These are phyloP conservation scores for Lithobates pipiens DNA, from an alignment of 2,797 vertebrate species.

Conservation along the genomic window DNA sequence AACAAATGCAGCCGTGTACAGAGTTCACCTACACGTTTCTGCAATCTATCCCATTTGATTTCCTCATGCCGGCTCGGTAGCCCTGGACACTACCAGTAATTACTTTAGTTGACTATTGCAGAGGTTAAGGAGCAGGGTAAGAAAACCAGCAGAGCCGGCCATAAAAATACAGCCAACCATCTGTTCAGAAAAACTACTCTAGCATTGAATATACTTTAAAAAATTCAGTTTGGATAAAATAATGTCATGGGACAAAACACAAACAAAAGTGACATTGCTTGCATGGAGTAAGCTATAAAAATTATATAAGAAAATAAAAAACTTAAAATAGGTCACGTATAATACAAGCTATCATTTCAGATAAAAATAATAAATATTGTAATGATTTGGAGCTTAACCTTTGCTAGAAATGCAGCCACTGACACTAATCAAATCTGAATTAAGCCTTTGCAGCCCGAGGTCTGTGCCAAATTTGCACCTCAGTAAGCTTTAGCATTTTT, in stretches of 20 bases:
- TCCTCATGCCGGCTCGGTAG: neutral
- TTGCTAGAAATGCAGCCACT: neutral
- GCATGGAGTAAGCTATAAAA: neutral
- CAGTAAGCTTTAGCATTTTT: neutral
- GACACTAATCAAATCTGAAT: neutral
- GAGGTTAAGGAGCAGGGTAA: neutral
- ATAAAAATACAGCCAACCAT: neutral
- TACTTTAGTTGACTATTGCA: neutral
- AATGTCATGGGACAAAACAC: neutral
- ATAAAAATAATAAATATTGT: neutral
- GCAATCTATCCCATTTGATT: neutral
- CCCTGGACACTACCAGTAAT: neutral
- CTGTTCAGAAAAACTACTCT: neutral
- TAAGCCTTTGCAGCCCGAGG: neutral
- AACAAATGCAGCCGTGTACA: neutral
- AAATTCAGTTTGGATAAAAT: neutral
- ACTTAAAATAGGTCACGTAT: neutral
- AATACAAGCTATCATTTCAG: neutral
- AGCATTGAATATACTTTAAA: neutral
- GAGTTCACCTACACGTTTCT: neutral
- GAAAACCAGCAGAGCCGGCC: neutral
- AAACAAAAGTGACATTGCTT: neutral
- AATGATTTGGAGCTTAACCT: neutral
- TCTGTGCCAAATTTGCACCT: slow-evolving; percentile 1
- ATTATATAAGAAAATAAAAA: neutral